A percentile compares a stretch with the other conserved stretches of the same genome.
Conservation (phyloP, 2,888 invertebrate species). For the Tortricodes alternella region DNA sequence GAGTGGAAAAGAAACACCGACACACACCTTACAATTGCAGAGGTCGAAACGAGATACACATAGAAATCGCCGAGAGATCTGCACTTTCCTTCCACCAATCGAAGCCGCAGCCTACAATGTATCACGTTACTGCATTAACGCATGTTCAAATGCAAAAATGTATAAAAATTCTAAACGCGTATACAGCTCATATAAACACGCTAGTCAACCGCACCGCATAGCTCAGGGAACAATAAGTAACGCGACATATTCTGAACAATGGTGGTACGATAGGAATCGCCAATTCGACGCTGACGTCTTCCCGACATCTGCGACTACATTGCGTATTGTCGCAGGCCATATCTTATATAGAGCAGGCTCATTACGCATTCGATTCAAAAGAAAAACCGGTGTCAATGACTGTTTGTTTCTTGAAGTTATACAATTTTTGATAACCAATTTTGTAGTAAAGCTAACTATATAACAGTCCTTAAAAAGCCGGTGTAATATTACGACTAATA, state of each 20-base stretch:
- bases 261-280: slow-evolving; percentile 75
- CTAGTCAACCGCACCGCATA: slow-evolving; percentile 57
- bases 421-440: too few species aligned
- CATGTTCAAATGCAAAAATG: slow-evolving; percentile 25
- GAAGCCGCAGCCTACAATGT: slow-evolving; percentile 7
- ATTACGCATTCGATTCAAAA: slow-evolving; percentile 13
- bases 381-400: slow-evolving; percentile 17
- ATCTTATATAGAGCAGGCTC: slow-evolving; percentile 52
- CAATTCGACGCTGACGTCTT: slow-evolving; percentile 70
- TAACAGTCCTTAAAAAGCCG: slow-evolving; percentile 2
- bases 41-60: slow-evolving; percentile 29
- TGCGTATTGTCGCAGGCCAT: slow-evolving; percentile 57
- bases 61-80: slow-evolving; percentile 29
- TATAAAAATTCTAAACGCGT: slow-evolving; percentile 64
- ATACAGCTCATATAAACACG: slow-evolving; percentile 69
- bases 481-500: slow-evolving; percentile 13
- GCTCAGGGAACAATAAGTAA: slow-evolving; percentile 69
- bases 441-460: too few species aligned
- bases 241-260: slow-evolving; percentile 81
- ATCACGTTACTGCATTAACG: slow-evolving; percentile 18
- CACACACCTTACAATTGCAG: slow-evolving; percentile 9
- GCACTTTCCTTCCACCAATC: slow-evolving; percentile 19
- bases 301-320: slow-evolving; percentile 49
- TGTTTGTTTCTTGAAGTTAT: too few species aligned
- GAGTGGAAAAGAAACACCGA: slow-evolving; percentile 12